These are phyloP conservation scores for Melieria picta DNA, from an alignment of 2,888 invertebrate genomes.

Conservation along the genomic window DNA sequence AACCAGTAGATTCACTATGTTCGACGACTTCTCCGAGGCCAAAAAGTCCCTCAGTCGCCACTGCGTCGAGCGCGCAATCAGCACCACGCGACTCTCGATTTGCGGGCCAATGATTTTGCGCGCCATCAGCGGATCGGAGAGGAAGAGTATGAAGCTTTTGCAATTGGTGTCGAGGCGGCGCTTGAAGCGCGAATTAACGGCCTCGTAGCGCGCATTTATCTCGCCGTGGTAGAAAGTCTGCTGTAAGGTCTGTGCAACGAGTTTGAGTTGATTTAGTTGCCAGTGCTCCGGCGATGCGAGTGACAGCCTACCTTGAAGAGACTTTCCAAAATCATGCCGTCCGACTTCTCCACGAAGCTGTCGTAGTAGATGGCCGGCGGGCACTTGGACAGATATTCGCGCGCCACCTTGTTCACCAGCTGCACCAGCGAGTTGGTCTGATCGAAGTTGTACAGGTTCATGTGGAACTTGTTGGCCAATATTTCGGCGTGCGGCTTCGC, in stretches of 20 bases:
- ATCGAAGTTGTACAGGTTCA: slow-evolving; percentile 62
- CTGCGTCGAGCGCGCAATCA: slow-evolving; percentile 77
- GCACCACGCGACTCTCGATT: slow-evolving; percentile 72
- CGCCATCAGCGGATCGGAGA: slow-evolving; percentile 73
- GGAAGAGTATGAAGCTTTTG: slow-evolving; percentile 74
- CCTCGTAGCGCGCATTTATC: slow-evolving; percentile 68
- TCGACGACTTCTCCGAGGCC: slow-evolving; percentile 71
- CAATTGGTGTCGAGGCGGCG: slow-evolving; percentile 67
- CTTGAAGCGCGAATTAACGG: slow-evolving; percentile 63
- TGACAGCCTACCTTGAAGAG: slow-evolving; percentile 66
- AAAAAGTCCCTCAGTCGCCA: slow-evolving; percentile 81
- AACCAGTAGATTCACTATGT: slow-evolving; percentile 77
- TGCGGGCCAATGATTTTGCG: slow-evolving; percentile 72
- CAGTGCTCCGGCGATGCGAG: not conserved
- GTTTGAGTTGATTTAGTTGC: not conserved
- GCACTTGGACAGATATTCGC: slow-evolving; percentile 73
- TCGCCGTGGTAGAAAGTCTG: slow-evolving; percentile 72
- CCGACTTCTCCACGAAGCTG: slow-evolving; percentile 68
- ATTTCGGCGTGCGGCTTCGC: slow-evolving; percentile 71
- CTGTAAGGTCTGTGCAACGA: slow-evolving; percentile 61
- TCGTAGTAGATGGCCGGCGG: slow-evolving; percentile 77
- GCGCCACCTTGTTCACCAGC: slow-evolving; percentile 71
- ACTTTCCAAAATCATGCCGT: slow-evolving; percentile 70
- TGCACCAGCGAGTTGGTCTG: slow-evolving; percentile 72
- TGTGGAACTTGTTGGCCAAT: slow-evolving; percentile 69